Conservation (phyloP, 2,888 invertebrate species). For the Limenitis camilla region DNA sequence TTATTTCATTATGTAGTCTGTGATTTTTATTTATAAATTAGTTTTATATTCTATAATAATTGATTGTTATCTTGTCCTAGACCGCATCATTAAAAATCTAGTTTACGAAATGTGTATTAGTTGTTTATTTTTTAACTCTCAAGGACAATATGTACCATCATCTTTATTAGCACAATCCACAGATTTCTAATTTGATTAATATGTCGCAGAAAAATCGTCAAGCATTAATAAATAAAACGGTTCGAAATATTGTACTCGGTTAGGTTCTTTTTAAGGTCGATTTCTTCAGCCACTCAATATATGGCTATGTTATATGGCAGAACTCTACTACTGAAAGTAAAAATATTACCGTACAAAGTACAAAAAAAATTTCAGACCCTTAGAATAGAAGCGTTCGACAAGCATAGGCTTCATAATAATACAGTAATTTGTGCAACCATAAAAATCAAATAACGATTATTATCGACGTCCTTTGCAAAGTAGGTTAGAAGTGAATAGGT, state of each 20-base stretch:
- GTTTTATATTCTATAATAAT: conserved; percentile 18
- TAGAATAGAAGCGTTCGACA: no score
- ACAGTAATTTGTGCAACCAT: not conserved
- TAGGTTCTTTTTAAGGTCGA: no score
- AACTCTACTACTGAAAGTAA: no score
- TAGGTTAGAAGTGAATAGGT: conserved; percentile 5
- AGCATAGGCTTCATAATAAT: no score
- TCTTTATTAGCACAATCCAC: not conserved
- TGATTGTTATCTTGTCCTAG: conserved; percentile 6
- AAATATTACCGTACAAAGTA: no score
- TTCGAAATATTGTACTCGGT: no score
- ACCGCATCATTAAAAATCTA: conserved; percentile 5
- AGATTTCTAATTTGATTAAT: no score
- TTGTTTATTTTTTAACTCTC: not conserved
- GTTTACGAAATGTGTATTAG: not conserved
- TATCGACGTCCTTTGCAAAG: conserved; percentile 1
- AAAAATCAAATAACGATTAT: not conserved
- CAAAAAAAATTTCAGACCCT: no score
- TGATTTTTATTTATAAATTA: conserved; percentile 44
- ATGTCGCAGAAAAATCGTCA: no score
- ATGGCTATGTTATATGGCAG: no score
- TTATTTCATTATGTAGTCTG: conserved; percentile 45
- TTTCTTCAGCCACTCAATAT: no score
- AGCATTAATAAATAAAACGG: no score
- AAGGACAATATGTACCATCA: not conserved